A percentile compares a stretch with the other conserved stretches of the same genome.
Conservation (phyloP, 2,113 vertebrate species). For the Planiliza haematocheilus region DNA sequence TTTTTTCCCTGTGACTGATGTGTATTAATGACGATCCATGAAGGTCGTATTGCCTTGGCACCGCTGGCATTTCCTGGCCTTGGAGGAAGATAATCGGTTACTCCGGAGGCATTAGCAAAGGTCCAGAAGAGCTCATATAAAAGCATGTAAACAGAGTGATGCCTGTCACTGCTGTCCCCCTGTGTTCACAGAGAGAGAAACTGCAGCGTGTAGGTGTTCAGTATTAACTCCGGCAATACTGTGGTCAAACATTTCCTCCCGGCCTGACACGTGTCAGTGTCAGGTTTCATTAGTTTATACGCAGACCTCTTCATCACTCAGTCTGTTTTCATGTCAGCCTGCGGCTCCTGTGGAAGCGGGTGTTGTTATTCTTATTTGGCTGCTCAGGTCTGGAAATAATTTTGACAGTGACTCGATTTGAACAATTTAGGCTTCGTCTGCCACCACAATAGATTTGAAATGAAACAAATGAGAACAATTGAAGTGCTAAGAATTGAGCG, state of each 20-base stretch:
- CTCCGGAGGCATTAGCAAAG: constrained; percentile 44
- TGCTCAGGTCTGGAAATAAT: neutral
- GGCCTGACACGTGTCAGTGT: constrained; percentile 18
- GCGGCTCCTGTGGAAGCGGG: constrained; percentile 17
- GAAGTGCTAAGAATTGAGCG: no score
- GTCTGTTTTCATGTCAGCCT: constrained; percentile 25
- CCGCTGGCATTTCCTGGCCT: constrained; percentile 41
- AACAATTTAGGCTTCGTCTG: no score
- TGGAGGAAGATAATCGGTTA: constrained; percentile 34
- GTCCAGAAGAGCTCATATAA: constrained; percentile 43
- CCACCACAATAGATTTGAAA: no score
- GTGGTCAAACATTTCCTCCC: constrained; percentile 44
- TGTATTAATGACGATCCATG: constrained; percentile 45
- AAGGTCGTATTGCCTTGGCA: constrained; percentile 23
- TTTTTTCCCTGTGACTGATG: constrained; percentile 7
- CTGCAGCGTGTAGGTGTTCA: constrained; percentile 49
- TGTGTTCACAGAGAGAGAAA: constrained; percentile 20
- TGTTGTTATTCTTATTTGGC: constrained; percentile 16
- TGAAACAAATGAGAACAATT: no score
- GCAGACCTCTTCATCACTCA: constrained; percentile 33
- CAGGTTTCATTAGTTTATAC: constrained; percentile 42
- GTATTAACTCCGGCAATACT: constrained; percentile 55
- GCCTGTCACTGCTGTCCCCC: constrained; percentile 48
- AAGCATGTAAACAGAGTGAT: constrained; percentile 48
- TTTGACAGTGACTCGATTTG: no score